These are phyloP conservation scores for Galerucella pusilla DNA, from an alignment of 2,888 invertebrate species.

Conservation along the genomic window DNA sequence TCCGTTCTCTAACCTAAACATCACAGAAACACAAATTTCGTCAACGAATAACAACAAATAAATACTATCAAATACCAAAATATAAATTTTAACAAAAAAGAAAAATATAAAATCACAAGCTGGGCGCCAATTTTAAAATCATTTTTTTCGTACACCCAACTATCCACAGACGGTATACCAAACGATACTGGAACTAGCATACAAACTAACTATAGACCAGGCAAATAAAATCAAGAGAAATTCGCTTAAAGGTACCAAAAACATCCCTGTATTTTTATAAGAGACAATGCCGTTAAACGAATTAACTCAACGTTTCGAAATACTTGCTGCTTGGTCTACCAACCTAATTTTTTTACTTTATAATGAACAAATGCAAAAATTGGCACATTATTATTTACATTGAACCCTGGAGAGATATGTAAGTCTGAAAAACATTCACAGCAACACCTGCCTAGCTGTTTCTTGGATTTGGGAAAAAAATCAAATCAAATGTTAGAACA, in stretches of 20 bases:
- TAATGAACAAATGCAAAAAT: slow-evolving; percentile 60
- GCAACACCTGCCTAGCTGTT: slow-evolving; percentile 56
- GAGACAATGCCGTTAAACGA: background rate
- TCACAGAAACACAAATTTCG: slow-evolving; percentile 47
- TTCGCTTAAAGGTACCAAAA: background rate
- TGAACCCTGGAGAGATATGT: slow-evolving; percentile 67
- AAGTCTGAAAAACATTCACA: slow-evolving; percentile 60
- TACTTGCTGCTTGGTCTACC: slow-evolving; percentile 25
- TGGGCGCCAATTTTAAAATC: slow-evolving; percentile 43
- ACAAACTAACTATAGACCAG: slow-evolving; percentile 41
- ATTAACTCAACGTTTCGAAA: slow-evolving; percentile 1
- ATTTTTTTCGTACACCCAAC: slow-evolving; percentile 42
- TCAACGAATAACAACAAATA: slow-evolving; percentile 49
- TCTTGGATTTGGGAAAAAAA: slow-evolving; percentile 1
- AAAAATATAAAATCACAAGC: slow-evolving; percentile 44
- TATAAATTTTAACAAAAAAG: slow-evolving; percentile 43
- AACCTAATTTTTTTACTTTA: slow-evolving; percentile 47
- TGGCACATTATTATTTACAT: slow-evolving; percentile 66
- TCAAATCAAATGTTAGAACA: background rate
- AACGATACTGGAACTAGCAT: slow-evolving; percentile 38
- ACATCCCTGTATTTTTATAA: background rate
- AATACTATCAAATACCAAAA: slow-evolving; percentile 45
- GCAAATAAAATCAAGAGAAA: slow-evolving; percentile 5
- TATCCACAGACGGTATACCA: slow-evolving; percentile 20
- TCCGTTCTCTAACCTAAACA: slow-evolving; percentile 45